Conservation (phyloP, 2,888 invertebrate genomes). For the Panorpa germanica region DNA sequence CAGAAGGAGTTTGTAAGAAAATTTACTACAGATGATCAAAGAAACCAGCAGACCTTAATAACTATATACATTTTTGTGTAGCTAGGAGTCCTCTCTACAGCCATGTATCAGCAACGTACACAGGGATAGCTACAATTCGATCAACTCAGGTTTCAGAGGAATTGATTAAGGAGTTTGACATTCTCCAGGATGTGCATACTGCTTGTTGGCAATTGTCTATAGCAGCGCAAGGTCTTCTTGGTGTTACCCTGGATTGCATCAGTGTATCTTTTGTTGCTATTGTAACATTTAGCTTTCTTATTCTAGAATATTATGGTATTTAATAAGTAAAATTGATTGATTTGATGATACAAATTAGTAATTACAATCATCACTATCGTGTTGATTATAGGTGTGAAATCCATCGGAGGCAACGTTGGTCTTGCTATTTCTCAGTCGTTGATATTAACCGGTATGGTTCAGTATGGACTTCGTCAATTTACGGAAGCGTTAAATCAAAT, state of each 20-base stretch:
- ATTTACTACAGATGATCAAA: too few relatives aligned
- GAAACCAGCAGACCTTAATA: too few relatives aligned
- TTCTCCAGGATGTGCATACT: slow-evolving; percentile 36
- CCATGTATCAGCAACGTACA: slow-evolving; percentile 70
- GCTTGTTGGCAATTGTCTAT: slow-evolving; percentile 23
- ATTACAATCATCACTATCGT: background rate
- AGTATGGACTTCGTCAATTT: slow-evolving; percentile 10
- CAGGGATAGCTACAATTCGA: slow-evolving; percentile 74
- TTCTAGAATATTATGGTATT: background rate
- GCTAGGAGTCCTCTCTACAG: slow-evolving; percentile 82
- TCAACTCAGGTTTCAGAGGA: slow-evolving; percentile 49
- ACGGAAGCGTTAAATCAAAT: slow-evolving; percentile 24
- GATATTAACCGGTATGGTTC: slow-evolving; percentile 26
- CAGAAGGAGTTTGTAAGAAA: slow-evolving; percentile 48
- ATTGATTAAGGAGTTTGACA: slow-evolving; percentile 57
- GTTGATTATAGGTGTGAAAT: slow-evolving; percentile 7
- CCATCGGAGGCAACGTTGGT: slow-evolving; percentile 27
- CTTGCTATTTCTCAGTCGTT: slow-evolving; percentile 30
- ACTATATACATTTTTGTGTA: slow-evolving; percentile 22
- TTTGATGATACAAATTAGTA: background rate
- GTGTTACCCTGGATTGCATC: too few relatives aligned
- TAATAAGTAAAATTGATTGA: background rate
- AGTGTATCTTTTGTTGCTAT: too few relatives aligned
- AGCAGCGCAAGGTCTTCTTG: slow-evolving; percentile 44
- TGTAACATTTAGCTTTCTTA: background rate